phyloP scores from a whole-genome alignment of 2,888 invertebrate genomes.

The Villa cingulata region DNA sequence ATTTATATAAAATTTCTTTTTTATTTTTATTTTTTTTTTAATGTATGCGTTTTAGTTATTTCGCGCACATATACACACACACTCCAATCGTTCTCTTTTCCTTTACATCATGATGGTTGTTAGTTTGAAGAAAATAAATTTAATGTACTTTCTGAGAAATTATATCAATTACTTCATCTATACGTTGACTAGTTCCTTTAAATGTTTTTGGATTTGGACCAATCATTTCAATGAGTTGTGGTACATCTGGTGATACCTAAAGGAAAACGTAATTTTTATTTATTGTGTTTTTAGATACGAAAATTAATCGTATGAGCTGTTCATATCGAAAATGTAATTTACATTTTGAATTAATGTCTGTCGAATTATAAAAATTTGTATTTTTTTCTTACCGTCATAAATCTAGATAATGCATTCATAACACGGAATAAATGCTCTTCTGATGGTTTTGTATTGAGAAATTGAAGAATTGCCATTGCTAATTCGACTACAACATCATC shows the following conservation, averaged over 20 bases:
- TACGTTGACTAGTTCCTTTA: conserved; percentile 62
- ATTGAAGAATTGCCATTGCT: conserved; percentile 82
- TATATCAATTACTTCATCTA: conserved; percentile 67
- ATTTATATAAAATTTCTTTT: no score
- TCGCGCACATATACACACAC: no score
- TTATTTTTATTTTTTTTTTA: no score
- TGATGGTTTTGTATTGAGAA: conserved; percentile 61
- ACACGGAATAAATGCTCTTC: conserved; percentile 72
- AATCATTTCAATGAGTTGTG: conserved; percentile 79
- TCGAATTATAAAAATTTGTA: background rate
- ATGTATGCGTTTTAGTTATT: no score
- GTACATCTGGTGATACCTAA: conserved; percentile 71
- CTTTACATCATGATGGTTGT: no score
- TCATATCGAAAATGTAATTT: no score
- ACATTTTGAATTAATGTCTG: no score
- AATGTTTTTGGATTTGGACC: conserved; percentile 76
- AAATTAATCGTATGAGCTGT: no score
- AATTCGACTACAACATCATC: conserved; percentile 87
- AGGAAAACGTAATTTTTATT: no score
- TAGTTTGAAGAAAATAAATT: no score
- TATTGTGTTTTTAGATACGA: no score
- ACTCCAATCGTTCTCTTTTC: no score
- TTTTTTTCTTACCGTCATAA: conserved; percentile 25
- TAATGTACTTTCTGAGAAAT: conserved; percentile 52
- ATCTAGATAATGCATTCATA: conserved; percentile 59